A percentile compares a stretch with the other conserved stretches of the same genome.
Conservation (phyloP, 2,888 invertebrate genomes). For the Lasioglossum villosulum region DNA sequence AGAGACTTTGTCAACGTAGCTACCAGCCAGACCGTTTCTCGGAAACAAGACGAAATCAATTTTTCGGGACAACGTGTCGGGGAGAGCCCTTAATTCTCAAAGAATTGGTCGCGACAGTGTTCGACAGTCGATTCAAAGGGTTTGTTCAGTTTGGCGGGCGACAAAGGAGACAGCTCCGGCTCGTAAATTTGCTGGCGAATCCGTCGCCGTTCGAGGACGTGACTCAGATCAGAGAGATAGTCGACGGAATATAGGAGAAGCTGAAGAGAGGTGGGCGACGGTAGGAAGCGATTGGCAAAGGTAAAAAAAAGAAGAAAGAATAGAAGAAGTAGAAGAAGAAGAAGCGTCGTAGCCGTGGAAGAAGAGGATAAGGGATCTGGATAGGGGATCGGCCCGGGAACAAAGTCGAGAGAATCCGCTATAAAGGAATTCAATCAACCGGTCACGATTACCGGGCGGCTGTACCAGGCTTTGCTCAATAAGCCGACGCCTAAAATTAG, state of each 20-base stretch:
- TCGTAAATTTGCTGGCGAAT: slow-evolving; percentile 33
- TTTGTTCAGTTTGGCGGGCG: background rate
- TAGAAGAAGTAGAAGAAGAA: background rate
- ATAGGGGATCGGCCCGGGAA: slow-evolving; percentile 2
- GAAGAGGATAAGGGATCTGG: background rate
- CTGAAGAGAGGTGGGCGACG: background rate
- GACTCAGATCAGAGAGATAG: slow-evolving; percentile 32
- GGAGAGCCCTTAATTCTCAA: background rate
- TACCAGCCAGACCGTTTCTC: too few relatives aligned
- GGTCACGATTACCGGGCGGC: slow-evolving; percentile 58
- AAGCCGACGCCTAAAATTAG: slow-evolving; percentile 59
- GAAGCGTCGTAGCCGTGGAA: background rate
- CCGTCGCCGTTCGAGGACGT: slow-evolving; percentile 14
- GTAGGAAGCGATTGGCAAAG: background rate
- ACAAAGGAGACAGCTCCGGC: slow-evolving; percentile 9
- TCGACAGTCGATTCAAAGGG: slow-evolving; percentile 1
- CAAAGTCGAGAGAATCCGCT: slow-evolving; percentile 53
- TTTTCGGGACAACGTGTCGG: background rate
- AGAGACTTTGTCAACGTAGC: background rate
- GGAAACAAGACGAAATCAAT: background rate
- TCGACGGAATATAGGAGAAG: slow-evolving; percentile 7
- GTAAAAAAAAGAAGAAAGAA: background rate
- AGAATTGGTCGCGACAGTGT: background rate
- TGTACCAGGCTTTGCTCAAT: slow-evolving; percentile 43
- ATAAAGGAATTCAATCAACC: slow-evolving; percentile 70